Evolutionary conservation across 2,888 invertebrate genomes (phyloP).

Genomic region (Hyposoter didymator): DNA sequence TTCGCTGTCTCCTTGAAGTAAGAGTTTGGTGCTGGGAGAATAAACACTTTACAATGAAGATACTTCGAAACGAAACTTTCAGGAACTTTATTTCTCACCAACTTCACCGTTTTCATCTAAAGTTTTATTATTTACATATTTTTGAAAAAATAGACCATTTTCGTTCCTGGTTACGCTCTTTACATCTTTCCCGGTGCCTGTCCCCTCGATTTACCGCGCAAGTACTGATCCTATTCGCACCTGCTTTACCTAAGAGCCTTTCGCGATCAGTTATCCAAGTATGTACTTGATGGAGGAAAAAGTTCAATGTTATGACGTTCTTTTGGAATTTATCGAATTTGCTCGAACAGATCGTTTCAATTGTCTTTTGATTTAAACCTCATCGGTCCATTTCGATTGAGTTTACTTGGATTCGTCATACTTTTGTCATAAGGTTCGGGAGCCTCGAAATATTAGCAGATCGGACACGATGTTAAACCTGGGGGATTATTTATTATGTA

Average conservation of each 20-base stretch:
- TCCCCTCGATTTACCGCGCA: not conserved
- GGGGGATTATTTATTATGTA: not conserved
- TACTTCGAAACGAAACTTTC: not conserved
- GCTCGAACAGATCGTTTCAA: not conserved
- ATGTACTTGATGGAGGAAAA: not conserved
- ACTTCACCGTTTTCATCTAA: not conserved
- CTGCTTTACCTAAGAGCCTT: no score
- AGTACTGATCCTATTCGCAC: not conserved
- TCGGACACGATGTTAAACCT: not conserved
- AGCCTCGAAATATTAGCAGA: not conserved
- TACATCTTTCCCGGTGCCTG: not conserved
- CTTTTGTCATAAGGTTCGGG: not conserved
- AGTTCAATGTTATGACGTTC: not conserved
- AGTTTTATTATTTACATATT: not conserved
- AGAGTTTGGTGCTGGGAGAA: not conserved
- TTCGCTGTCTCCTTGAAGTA: not conserved
- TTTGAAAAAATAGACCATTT: not conserved
- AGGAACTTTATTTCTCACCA: not conserved
- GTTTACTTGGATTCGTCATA: not conserved
- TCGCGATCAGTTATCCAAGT: not conserved
- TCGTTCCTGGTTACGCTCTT: not conserved
- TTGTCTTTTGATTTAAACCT: not conserved
- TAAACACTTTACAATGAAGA: not conserved
- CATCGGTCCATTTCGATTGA: not conserved
- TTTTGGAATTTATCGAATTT: not conserved